These are phyloP conservation scores for Macropus fuliginosus DNA, from an alignment of 2,797 vertebrate genomes.

Conservation along the genomic window DNA sequence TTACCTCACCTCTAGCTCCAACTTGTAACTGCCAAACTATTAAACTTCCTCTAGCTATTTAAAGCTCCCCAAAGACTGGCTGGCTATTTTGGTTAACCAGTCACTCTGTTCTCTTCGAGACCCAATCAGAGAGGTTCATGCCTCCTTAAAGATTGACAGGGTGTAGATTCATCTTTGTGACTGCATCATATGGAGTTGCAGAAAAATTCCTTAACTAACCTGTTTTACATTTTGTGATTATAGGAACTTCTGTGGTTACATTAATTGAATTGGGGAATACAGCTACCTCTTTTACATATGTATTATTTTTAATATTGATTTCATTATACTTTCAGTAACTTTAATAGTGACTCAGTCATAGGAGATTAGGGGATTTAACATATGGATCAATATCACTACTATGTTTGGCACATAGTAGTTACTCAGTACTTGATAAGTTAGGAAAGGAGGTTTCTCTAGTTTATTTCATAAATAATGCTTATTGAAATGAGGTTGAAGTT, in stretches of 20 bases:
- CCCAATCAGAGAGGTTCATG: background rate
- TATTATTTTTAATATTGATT: background rate
- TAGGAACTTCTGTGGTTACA: background rate
- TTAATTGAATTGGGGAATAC: background rate
- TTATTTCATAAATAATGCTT: background rate
- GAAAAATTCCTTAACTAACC: background rate
- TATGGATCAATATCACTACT: background rate
- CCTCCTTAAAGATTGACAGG: background rate
- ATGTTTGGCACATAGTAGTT: background rate
- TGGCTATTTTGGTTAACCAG: background rate
- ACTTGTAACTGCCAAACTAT: background rate
- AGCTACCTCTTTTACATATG: background rate
- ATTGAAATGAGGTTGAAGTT: background rate
- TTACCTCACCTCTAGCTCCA: background rate
- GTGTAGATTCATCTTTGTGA: background rate
- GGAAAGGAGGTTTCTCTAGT: background rate
- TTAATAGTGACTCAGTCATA: background rate
- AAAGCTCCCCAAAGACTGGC: background rate
- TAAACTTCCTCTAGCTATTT: background rate
- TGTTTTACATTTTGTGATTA: background rate
- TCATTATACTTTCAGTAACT: background rate
- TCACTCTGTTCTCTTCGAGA: background rate
- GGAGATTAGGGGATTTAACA: background rate
- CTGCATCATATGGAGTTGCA: background rate
- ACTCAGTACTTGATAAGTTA: background rate